phyloP scores from a whole-genome alignment of 2,888 invertebrate genomes.

The Lordiphosa fenestrarum region DNA sequence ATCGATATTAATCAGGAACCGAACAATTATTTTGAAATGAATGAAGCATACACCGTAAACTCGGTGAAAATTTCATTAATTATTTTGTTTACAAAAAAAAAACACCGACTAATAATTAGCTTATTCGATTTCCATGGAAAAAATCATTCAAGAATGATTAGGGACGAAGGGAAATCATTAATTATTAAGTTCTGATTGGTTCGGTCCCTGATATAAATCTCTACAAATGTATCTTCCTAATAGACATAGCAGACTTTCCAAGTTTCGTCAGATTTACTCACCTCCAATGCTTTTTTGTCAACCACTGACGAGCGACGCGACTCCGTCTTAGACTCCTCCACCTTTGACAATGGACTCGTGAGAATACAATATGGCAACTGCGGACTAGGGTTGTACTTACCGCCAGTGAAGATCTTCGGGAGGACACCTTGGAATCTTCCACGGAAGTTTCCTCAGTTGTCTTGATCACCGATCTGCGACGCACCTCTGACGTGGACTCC shows the following conservation, averaged over 20 bases:
- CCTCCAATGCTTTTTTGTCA: conserved; percentile 76
- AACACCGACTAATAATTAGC: too few species aligned
- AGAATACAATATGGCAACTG: neutral
- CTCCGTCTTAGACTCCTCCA: conserved; percentile 66
- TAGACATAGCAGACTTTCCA: too few species aligned
- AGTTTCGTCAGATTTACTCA: conserved; percentile 38
- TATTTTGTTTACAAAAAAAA: too few species aligned
- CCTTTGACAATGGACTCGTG: conserved; percentile 34
- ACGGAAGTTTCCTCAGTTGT: conserved; percentile 46
- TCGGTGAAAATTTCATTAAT: too few species aligned
- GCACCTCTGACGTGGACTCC: conserved; percentile 65
- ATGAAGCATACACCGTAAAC: too few species aligned
- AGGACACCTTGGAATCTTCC: conserved; percentile 67
- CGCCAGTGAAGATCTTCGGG: conserved; percentile 76
- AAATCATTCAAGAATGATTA: too few species aligned
- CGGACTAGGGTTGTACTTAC: conserved; percentile 49
- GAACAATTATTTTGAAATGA: too few species aligned
- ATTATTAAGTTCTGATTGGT: too few species aligned
- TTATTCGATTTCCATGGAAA: too few species aligned
- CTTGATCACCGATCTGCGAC: conserved; percentile 69
- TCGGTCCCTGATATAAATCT: neutral
- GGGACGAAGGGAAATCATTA: too few species aligned
- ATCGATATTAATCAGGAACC: neutral
- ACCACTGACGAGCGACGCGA: conserved; percentile 75
- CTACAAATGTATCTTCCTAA: neutral